Evolutionary conservation across 2,888 invertebrate genomes (phyloP).

Genomic region (Penaeus monodon): DNA sequence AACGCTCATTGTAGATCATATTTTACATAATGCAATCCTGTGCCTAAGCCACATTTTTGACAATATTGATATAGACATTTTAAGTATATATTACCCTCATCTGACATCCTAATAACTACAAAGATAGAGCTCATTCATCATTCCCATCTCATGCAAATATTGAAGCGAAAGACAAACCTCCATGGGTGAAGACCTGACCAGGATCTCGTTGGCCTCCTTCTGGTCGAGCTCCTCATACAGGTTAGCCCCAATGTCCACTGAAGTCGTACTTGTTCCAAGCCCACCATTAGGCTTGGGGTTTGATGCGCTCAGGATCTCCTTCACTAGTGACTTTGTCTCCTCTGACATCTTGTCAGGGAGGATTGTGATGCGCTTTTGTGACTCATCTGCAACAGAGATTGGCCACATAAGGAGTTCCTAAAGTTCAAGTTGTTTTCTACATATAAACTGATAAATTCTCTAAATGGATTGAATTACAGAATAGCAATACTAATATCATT

Average conservation of each 20-base stretch:
- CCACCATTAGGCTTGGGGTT: neutral
- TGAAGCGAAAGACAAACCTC: constrained; percentile 40
- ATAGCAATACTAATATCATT: no score
- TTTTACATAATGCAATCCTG: no score
- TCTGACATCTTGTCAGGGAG: constrained; percentile 80
- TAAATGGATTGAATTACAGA: no score
- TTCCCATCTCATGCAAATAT: neutral
- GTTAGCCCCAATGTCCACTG: constrained; percentile 3
- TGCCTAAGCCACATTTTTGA: no score
- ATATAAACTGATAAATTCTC: no score
- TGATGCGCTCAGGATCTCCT: constrained; percentile 71
- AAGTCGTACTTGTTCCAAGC: neutral
- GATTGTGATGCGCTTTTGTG: constrained; percentile 82
- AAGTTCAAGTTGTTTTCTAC: no score
- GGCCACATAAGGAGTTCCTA: constrained; percentile 39
- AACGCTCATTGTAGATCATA: neutral
- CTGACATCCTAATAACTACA: no score
- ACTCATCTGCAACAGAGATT: constrained; percentile 72
- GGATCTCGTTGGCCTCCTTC: constrained; percentile 84
- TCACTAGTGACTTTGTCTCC: constrained; percentile 77
- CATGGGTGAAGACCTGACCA: constrained; percentile 80
- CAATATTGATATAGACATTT: no score
- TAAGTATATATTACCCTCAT: no score
- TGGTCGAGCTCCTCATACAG: constrained; percentile 79
- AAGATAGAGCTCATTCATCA: neutral